Evolutionary conservation across 2,888 invertebrate species (phyloP).

Genomic region (Drosophila setosimentum): DNA sequence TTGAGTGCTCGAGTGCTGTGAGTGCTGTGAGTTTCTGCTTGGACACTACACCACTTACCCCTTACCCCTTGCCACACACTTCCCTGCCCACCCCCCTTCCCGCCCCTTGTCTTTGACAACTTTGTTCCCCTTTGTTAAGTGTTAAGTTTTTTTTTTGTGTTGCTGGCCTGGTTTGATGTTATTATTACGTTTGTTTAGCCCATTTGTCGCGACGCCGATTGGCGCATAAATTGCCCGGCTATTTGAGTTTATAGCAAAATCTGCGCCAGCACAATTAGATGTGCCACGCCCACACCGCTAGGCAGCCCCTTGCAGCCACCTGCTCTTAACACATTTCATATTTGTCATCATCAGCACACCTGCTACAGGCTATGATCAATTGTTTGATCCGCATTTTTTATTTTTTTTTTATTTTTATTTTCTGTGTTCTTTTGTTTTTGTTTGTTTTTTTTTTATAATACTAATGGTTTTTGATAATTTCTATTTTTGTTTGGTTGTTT

Average conservation of each 20-base stretch:
- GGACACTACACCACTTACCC: background rate
- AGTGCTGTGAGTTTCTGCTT: slow-evolving; percentile 40
- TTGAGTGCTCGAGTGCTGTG: slow-evolving; percentile 63
- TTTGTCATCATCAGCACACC: slow-evolving; percentile 49
- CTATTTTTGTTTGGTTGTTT: slow-evolving; percentile 12
- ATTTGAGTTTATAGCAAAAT: slow-evolving; percentile 55
- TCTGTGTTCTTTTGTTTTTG: background rate
- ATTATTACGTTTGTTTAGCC: slow-evolving; percentile 77
- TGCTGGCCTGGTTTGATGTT: slow-evolving; percentile 59
- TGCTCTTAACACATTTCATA: slow-evolving; percentile 37
- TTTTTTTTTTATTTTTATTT: background rate
- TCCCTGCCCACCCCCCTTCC: background rate
- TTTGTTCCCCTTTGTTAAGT: slow-evolving; percentile 65
- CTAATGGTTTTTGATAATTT: slow-evolving; percentile 13
- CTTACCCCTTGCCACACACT: background rate
- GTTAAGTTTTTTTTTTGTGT: slow-evolving; percentile 21
- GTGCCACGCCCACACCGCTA: slow-evolving; percentile 60
- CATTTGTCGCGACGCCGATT: slow-evolving; percentile 71
- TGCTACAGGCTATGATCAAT: slow-evolving; percentile 41
- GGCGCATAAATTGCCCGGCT: slow-evolving; percentile 66
- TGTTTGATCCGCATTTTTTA: slow-evolving; percentile 36
- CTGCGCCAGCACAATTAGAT: slow-evolving; percentile 60
- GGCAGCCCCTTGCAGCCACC: slow-evolving; percentile 42
- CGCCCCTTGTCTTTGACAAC: slow-evolving; percentile 18
- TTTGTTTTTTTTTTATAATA: background rate